Evolutionary conservation across 2,113 vertebrate species (phyloP).

Genomic region (Meriones unguiculatus): DNA sequence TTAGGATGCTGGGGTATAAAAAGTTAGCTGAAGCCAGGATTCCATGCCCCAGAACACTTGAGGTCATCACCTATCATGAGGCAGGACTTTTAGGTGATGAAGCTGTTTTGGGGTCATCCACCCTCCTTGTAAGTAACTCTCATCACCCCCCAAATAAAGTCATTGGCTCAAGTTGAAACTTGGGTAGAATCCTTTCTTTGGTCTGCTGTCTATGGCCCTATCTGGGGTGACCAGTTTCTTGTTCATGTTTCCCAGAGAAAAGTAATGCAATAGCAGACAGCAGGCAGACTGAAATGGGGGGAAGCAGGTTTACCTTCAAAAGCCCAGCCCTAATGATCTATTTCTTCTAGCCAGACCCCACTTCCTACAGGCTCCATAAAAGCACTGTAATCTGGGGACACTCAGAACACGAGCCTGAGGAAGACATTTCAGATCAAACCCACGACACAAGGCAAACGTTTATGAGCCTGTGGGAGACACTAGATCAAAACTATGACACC

Average conservation of each 20-base stretch:
- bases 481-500: not conserved
- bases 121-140: not conserved
- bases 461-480: not conserved
- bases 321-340: not conserved
- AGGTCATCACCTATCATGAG: not conserved
- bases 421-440: not conserved
- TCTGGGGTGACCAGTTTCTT: not conserved
- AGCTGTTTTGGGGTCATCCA: not conserved
- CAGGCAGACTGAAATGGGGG: not conserved
- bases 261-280: not conserved
- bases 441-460: not conserved
- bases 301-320: not conserved
- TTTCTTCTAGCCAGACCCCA: not conserved
- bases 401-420: not conserved
- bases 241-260: not conserved
- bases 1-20: not conserved
- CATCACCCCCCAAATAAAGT: not conserved
- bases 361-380: not conserved
- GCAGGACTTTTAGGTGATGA: not conserved
- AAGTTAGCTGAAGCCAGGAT: not conserved
- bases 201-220: too few species aligned
- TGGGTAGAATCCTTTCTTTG: not conserved
- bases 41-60: not conserved
- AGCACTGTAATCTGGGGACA: not conserved
- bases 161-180: not conserved